Evolutionary conservation across 2,113 vertebrate species (phyloP), one percentile per base, ranked within the genome.

Genomic region (Salminus brasiliensis): DNA sequence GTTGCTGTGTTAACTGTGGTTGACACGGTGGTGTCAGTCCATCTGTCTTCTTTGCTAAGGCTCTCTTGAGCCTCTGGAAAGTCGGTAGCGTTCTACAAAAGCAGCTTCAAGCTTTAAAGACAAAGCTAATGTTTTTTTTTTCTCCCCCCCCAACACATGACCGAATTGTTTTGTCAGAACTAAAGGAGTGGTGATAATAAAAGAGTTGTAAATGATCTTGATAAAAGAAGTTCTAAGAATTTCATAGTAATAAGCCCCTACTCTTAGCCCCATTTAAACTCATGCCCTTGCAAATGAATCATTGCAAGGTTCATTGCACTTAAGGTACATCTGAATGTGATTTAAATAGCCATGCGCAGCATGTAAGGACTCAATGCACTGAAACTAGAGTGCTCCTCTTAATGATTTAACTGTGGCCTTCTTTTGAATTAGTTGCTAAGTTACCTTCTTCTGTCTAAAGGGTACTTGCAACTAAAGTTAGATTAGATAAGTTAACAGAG

Each of bases 1-100:
- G 87, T 89, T 87, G 85, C 83, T 32, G 80, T 86, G 86, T 87
- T 86, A 88, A 88, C 88, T 89, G 89, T 80, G 62, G 74, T 79
- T 79, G 75, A 83, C 72, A 68, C 76, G 62, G 78, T 29, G 60
- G 62, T 80, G 85, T 53, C 77, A 39, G 71, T 87, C 88, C 88
- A 84, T 90, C 90, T 90, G 90, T 91, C 85, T 83, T 13, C 30
- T 30, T 68, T 78, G 69, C n/a, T 49, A 29, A 66, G 70, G 52
- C 71, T 77, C 59, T 77, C 68, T 68, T 69, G 55, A 73, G 60
- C 74, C 78, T 72, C 43, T 62, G 16, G 21, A 60, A 84, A 72
- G 65, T 32, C 49, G 43, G 57, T 9, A 27, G 29, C 74, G 47
- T 69, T 74, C 11, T 63, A 29, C 49, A 72, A 21, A 53, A 78